Percentiles rank a stretch among this genome's conserved stretches.
Conservation (phyloP, 1,140 invertebrate genomes). For the Coelopa frigida region DNA sequence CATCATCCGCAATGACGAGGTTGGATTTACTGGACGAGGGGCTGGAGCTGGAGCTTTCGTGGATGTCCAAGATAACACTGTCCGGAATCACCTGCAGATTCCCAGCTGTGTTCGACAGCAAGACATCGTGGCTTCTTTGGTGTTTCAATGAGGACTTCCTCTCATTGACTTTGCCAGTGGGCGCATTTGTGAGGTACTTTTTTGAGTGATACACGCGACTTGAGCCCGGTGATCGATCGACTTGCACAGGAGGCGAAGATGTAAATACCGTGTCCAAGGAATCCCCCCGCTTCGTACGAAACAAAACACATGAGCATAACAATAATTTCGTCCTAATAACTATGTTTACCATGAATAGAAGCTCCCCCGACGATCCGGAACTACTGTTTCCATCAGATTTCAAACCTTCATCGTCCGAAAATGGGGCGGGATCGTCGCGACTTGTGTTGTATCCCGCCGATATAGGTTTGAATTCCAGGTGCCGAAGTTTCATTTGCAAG, state of each 20-base stretch:
- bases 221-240: slow-evolving; percentile 22
- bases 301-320: background rate
- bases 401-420: background rate
- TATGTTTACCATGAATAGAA: slow-evolving; percentile 47
- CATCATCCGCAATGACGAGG: slow-evolving; percentile 21
- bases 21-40: slow-evolving; percentile 32
- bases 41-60: slow-evolving; percentile 39
- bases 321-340: background rate
- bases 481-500: slow-evolving; percentile 51
- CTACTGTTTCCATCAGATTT: slow-evolving; percentile 37
- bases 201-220: slow-evolving; percentile 4
- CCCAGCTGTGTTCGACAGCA: slow-evolving; percentile 31
- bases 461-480: slow-evolving; percentile 24
- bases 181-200: background rate
- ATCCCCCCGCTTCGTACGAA: slow-evolving; percentile 47
- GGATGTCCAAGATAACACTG: slow-evolving; percentile 41
- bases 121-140: slow-evolving; percentile 12
- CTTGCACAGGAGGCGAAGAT: slow-evolving; percentile 46
- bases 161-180: background rate
- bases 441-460: slow-evolving; percentile 5
- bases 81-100: slow-evolving; percentile 31
- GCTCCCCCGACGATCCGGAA: slow-evolving; percentile 46
- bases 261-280: slow-evolving; percentile 54
- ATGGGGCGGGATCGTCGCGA: background rate
- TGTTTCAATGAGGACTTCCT: slow-evolving; percentile 5